These are phyloP conservation scores for Pogoniulus pusillus DNA, from an alignment of 2,797 vertebrate genomes.

Conservation along the genomic window DNA sequence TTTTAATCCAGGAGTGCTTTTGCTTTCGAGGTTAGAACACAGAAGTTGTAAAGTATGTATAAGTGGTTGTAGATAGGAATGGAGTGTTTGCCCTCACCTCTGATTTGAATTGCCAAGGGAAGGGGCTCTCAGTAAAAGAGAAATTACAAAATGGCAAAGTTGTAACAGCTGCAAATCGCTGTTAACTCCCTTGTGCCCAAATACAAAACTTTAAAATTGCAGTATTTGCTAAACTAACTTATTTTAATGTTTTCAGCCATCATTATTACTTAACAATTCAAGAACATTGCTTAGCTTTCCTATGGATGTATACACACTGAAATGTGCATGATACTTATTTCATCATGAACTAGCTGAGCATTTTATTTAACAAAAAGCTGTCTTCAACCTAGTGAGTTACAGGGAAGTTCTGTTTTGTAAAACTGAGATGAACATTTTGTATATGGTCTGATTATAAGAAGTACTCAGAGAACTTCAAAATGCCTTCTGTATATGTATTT, in stretches of 20 bases:
- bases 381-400: constrained; percentile 30
- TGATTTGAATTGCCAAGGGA: neutral
- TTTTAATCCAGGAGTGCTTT: constrained; percentile 59
- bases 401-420: neutral
- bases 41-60: constrained; percentile 48
- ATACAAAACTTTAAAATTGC: neutral
- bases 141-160: neutral
- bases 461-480: neutral
- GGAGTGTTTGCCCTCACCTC: neutral
- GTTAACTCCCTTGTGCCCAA: neutral
- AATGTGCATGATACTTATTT: constrained; percentile 59
- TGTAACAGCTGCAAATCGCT: constrained; percentile 16
- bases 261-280: constrained; percentile 70
- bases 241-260: constrained; percentile 55
- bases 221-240: constrained; percentile 60
- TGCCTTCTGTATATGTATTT: neutral
- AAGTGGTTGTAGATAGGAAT: neutral
- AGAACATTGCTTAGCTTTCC: constrained; percentile 15
- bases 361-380: constrained; percentile 56
- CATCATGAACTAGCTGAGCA: constrained; percentile 61
- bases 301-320: neutral
- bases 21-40: constrained; percentile 59
- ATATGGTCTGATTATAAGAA: neutral
- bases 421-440: neutral
- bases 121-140: neutral